These are phyloP conservation scores for Melieria picta DNA, from an alignment of 2,888 invertebrate species.

Conservation along the genomic window DNA sequence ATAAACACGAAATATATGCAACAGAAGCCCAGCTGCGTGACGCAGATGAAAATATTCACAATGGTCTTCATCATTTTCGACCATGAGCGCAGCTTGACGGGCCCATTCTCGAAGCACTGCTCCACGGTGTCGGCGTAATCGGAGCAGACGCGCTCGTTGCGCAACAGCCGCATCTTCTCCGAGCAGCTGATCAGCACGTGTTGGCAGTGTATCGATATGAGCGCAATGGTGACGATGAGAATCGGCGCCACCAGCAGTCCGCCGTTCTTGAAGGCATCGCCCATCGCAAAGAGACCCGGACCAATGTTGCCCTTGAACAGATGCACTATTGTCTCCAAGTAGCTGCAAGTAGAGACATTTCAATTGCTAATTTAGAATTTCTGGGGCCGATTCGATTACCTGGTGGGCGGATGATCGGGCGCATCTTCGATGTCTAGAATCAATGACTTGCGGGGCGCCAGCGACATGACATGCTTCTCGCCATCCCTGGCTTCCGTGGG, in stretches of 20 bases:
- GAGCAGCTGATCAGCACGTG: conserved; percentile 86
- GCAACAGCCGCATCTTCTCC: conserved; percentile 72
- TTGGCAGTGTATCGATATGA: conserved; percentile 92
- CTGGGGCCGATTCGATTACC: not conserved
- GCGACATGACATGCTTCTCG: not conserved
- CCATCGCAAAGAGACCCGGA: conserved; percentile 95
- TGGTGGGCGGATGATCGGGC: conserved; percentile 26
- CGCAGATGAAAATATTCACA: conserved; percentile 87
- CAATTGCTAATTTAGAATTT: not conserved
- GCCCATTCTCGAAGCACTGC: conserved; percentile 82
- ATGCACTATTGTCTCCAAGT: conserved; percentile 88
- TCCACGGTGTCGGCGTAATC: conserved; percentile 87
- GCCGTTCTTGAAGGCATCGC: conserved; percentile 91
- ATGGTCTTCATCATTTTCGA: conserved; percentile 74
- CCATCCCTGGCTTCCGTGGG: not conserved
- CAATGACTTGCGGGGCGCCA: conserved; percentile 5
- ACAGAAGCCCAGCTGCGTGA: conserved; percentile 98
- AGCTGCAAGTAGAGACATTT: conserved; percentile 69
- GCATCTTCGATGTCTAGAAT: conserved; percentile 10
- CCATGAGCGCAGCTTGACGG: conserved; percentile 71
- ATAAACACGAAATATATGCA: conserved; percentile 97
- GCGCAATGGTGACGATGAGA: conserved; percentile 81
- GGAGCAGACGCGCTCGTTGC: conserved; percentile 70
- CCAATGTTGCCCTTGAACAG: conserved; percentile 96
- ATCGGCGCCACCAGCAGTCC: conserved; percentile 85